Conservation (phyloP, 2,888 invertebrate species). For the Lumbricus terrestris region DNA sequence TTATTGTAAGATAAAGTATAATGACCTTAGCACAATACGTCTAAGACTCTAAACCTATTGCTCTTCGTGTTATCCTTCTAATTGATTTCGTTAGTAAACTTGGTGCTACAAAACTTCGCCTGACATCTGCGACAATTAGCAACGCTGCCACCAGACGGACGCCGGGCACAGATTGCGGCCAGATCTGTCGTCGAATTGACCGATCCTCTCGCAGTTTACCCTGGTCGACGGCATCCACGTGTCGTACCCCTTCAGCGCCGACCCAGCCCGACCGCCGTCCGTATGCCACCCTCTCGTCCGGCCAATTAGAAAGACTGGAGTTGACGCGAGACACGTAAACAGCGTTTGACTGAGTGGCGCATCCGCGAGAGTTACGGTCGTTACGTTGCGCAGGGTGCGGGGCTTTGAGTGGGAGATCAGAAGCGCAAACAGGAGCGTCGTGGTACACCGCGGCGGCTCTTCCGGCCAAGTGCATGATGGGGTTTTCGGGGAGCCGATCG, state of each 20-base stretch:
- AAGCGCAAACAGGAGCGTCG: background rate
- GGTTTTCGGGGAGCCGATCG: background rate
- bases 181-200: background rate
- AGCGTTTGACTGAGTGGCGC: background rate
- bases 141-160: background rate
- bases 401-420: background rate
- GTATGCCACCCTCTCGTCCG: background rate
- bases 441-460: background rate
- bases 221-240: background rate
- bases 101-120: background rate
- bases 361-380: background rate
- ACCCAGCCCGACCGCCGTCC: background rate
- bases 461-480: background rate
- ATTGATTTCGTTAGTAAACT: background rate
- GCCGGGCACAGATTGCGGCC: background rate
- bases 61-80: background rate
- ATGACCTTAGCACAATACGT: too few relatives aligned
- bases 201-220: background rate
- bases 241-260: background rate
- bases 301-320: background rate
- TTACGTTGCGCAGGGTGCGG: background rate
- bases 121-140: conserved; percentile 3
- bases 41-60: background rate
- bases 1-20: too few relatives aligned
- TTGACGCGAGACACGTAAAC: conserved; percentile 3